These are phyloP conservation scores for Hyaena hyaena DNA, from an alignment of 2,113 vertebrate species.

Conservation along the genomic window DNA sequence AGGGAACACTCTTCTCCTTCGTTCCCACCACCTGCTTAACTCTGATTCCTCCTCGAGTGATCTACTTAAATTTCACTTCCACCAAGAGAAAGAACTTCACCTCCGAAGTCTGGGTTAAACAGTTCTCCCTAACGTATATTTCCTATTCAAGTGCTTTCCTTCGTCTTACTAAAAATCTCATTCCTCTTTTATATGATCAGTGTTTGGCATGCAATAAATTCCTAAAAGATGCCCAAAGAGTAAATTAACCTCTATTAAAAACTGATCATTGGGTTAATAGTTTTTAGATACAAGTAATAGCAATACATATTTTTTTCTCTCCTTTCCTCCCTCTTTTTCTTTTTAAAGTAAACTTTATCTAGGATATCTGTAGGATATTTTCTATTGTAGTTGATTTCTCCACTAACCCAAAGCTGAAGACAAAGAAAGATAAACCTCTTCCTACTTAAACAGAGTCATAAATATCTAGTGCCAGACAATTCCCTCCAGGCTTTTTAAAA, in stretches of 20 bases:
- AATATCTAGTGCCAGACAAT: not conserved
- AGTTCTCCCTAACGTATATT: not conserved
- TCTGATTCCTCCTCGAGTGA: not conserved
- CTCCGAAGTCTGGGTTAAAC: not conserved
- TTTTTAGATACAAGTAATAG: not conserved
- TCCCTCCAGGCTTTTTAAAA: not conserved
- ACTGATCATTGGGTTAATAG: not conserved
- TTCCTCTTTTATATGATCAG: not conserved
- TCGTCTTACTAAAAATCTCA: not conserved
- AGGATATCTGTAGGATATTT: not conserved
- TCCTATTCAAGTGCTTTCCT: not conserved
- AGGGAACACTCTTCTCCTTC: not conserved
- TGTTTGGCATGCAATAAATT: not conserved
- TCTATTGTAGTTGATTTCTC: not conserved
- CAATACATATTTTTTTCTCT: not conserved
- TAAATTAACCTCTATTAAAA: not conserved
- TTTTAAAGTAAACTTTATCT: not conserved
- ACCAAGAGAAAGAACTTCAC: not conserved
- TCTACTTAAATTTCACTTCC: not conserved
- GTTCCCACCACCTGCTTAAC: not conserved
- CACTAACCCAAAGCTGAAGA: constrained; percentile 3
- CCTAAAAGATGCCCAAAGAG: not conserved
- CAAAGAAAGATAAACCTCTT: constrained; percentile 21
- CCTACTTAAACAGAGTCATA: not conserved
- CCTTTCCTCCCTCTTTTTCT: not conserved